Conservation (phyloP, 2,888 invertebrate species). For the Hesperia comma region DNA sequence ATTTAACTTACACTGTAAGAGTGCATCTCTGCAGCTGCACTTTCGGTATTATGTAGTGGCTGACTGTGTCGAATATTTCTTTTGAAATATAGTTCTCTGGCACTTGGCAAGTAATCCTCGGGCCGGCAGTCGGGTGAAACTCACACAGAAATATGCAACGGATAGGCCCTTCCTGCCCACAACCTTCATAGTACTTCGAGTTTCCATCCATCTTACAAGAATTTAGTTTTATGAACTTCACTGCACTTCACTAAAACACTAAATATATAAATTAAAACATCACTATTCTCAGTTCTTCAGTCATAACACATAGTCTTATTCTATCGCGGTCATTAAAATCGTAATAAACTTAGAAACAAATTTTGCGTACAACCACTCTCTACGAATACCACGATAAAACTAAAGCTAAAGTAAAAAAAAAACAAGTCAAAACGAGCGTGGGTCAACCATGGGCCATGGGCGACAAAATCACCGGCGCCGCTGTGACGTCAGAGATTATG, state of each 20-base stretch:
- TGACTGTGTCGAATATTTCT: slow-evolving; percentile 91
- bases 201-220: slow-evolving; percentile 72
- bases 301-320: neutral
- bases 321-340: slow-evolving; percentile 13
- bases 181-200: slow-evolving; percentile 82
- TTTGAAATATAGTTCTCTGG: slow-evolving; percentile 91
- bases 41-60: slow-evolving; percentile 93
- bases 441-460: neutral
- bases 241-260: slow-evolving; percentile 46
- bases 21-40: slow-evolving; percentile 90
- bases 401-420: neutral
- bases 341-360: slow-evolving; percentile 23
- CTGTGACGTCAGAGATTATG: too few species aligned
- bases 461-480: too few species aligned
- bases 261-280: slow-evolving; percentile 10
- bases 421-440: neutral
- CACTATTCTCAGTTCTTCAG: slow-evolving; percentile 35
- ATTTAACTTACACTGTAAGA: slow-evolving; percentile 88
- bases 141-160: slow-evolving; percentile 91
- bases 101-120: slow-evolving; percentile 91
- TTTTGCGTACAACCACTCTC: neutral
- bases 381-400: neutral
- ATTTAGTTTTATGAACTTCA: slow-evolving; percentile 37
- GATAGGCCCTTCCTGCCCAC: slow-evolving; percentile 87
- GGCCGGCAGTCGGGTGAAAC: slow-evolving; percentile 90